Percentiles rank a stretch among this genome's conserved stretches.
Conservation (phyloP, 2,888 invertebrate genomes). For the Labia minor region DNA sequence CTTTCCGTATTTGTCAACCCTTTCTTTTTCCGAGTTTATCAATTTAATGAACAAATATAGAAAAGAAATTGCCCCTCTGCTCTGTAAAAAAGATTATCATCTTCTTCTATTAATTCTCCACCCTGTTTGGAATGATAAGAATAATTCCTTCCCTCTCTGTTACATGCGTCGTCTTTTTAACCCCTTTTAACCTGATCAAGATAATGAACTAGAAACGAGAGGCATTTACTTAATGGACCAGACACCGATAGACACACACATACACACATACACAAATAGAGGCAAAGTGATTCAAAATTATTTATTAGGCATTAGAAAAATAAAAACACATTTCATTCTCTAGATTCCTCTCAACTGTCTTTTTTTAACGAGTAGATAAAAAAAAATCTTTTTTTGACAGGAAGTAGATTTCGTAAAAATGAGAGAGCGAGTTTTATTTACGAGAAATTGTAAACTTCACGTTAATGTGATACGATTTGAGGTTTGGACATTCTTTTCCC, state of each 20-base stretch:
- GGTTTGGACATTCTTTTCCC: slow-evolving; percentile 13
- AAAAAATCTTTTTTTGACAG: not conserved
- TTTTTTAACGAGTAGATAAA: not conserved
- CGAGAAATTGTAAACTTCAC: not conserved
- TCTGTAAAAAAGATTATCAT: too few species aligned
- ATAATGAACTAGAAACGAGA: not conserved
- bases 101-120: too few species aligned
- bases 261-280: too few species aligned
- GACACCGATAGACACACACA: not conserved
- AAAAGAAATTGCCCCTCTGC: too few species aligned
- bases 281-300: not conserved
- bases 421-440: not conserved
- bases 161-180: not conserved
- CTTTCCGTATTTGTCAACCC: too few species aligned
- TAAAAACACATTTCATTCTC: slow-evolving; percentile 13
- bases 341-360: not conserved
- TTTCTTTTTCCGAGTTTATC: too few species aligned
- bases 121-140: too few species aligned
- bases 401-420: slow-evolving; percentile 9
- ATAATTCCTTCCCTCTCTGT: too few species aligned
- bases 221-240: slow-evolving; percentile 8
- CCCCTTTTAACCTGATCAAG: slow-evolving; percentile 13
- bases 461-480: slow-evolving; percentile 6
- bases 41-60: too few species aligned
- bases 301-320: slow-evolving; percentile 13